Evolutionary conservation across 2,888 invertebrate species (phyloP), one percentile per base, ranked within the genome.

Genomic region (Petrophora chlorosata): DNA sequence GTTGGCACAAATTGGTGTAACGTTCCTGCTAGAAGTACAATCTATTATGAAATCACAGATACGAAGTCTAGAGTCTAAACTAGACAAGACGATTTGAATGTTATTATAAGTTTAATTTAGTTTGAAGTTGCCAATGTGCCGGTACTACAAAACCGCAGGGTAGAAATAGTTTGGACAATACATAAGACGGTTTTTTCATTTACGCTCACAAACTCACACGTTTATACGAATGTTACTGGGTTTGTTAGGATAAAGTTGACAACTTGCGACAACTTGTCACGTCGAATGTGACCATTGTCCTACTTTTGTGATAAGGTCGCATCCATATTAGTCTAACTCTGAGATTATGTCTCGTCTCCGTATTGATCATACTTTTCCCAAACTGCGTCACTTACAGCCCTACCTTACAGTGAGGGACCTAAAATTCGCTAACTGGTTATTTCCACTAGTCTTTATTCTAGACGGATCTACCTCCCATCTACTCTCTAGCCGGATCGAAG

Each of bases 371-470:
- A 48, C 73, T 76, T 72, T 64, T 51, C 60, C 62, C 23, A 72
- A 65, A 70, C 59, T 70, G 73, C 44, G 23, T 40, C 43, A 63
- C 65, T 74, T 76, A 29, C 15, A 44, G 76, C 63, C 59, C 79
- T 75, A 80, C 64, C 43, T 36, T 45, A 55, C 60, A 54, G 74
- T 72, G 79, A 71, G 78, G 81, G 83, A 80, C 76, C 80, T 79
- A 74, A 33, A 67, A 73, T 76, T 82, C 43, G 14, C 49, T 49
- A 43, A 43, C 43, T 74, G 76, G 64, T 80, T 79, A 79, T 80
- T 80, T 82, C 80, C 71, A 77, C 86, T 87, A 85, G 71, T 74
- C 65, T 76, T 82, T 79, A 84, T 67, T 78, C 82, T 79, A 86
- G 80, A 82, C 79, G 79, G 81, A 66, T 67, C 80, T 83, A 82